Evolutionary conservation across 2,888 invertebrate species (phyloP), one percentile per base, ranked within the genome.

Genomic region (Dilophus febrilis): DNA sequence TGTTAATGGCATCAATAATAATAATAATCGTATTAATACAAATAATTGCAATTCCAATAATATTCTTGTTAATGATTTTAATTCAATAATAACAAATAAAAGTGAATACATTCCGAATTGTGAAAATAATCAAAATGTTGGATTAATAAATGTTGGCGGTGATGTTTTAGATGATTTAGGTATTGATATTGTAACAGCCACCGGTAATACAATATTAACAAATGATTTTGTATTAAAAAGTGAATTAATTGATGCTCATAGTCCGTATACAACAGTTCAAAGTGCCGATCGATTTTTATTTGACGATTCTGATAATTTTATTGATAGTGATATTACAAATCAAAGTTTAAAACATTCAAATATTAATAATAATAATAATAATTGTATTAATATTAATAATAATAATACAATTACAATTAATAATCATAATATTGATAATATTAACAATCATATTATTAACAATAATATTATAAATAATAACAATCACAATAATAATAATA

Each of bases 271-370:
- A 35, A 61, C 59, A 5, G 59, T 58, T 27, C 50, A 61, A 40
- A 60, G 60, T 42, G 59, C 62, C n/a, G 58, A 61, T 46, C 54
- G 61, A 10, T 62, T 62, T 44, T 50, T 62, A 18, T 62, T 60
- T 45, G 61, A 51, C 17, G 55, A 51, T 45, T 49, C 53, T 46
- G 59, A 61, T 31, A 58, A 52, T 40, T 54, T 59, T 22, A 22
- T 22, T 18, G 61, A 61, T 35, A 56, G 56, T 37, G 35, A 29
- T 30, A 40, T 35, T 14, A 19, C 17, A 19, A 34, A 39, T 39
- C 22, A 14, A 17, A 10, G 7, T 26, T 10, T 26, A 16, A 60
- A 61, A 46, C 58, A 60, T 44, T 50, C 50, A 37, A 53, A 54
- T 41, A 51, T 46, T 43, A 49, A 50, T 43, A 51, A 50, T 39